Evolutionary conservation across 2,888 invertebrate species (phyloP).

Genomic region (Litoditis marina): DNA sequence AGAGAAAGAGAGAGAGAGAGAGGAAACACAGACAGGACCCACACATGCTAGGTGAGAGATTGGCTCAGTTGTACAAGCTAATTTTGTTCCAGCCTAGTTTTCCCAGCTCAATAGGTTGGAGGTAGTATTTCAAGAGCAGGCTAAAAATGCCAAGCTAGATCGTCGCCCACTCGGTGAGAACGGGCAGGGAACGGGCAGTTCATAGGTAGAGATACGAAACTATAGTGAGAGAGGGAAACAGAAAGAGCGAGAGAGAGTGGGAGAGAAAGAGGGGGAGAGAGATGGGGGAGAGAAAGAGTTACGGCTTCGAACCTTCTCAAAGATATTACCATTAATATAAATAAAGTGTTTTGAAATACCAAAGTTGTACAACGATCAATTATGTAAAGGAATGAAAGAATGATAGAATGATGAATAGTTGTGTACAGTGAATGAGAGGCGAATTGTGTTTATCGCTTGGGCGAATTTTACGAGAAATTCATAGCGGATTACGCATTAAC

Average conservation of each 20-base stretch:
- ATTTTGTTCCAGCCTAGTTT: no score
- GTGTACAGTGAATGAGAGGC: not conserved
- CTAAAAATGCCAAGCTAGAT: no score
- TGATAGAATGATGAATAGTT: slow-evolving; percentile 11
- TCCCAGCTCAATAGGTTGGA: no score
- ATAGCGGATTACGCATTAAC: slow-evolving; percentile 8
- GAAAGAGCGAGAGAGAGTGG: slow-evolving; percentile 12
- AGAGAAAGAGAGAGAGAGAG: slow-evolving; percentile 10
- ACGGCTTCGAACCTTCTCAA: no score
- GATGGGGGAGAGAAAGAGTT: not conserved
- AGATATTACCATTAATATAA: no score
- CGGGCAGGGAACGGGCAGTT: slow-evolving; percentile 2
- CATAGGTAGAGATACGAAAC: not conserved
- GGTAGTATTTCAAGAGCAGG: no score
- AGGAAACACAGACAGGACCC: slow-evolving; percentile 45
- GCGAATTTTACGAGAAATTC: not conserved
- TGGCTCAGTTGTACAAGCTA: no score
- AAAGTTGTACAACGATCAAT: no score
- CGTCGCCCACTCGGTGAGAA: no score
- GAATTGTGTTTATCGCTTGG: slow-evolving; percentile 1
- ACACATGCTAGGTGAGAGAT: slow-evolving; percentile 47
- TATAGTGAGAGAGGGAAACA: slow-evolving; percentile 1
- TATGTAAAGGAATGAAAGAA: slow-evolving; percentile 7
- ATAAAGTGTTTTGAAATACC: no score
- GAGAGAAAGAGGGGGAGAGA: slow-evolving; percentile 15